Evolutionary conservation across 2,113 vertebrate genomes (phyloP).

Genomic region (Ia io): DNA sequence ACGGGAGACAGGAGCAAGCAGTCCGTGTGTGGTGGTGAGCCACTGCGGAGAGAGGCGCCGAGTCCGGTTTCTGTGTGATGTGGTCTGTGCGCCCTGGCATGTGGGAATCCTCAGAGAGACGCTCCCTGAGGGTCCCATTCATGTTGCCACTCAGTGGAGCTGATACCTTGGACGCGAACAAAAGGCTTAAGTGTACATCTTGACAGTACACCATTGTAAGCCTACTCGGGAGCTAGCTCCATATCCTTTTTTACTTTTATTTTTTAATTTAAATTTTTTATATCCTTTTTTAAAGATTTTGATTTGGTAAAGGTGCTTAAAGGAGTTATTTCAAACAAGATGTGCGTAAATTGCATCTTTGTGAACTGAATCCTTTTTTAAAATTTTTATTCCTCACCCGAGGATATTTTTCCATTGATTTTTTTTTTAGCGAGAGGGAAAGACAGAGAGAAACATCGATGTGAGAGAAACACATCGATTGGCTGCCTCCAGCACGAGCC

Average conservation of each 20-base stretch:
- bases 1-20: not conserved
- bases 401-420: too few relatives aligned
- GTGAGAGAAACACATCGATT: too few relatives aligned
- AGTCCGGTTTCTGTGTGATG: rapidly evolving
- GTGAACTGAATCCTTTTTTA: not conserved
- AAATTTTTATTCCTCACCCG: too few relatives aligned
- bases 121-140: not conserved
- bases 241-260: not conserved
- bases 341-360: not conserved
- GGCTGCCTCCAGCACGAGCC: too few relatives aligned
- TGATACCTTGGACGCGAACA: not conserved
- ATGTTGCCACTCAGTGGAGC: not conserved
- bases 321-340: not conserved
- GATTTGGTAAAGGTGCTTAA: not conserved
- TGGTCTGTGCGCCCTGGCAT: not conserved
- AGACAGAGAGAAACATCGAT: too few relatives aligned
- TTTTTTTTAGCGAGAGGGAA: too few relatives aligned
- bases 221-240: not conserved
- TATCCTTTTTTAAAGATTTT: not conserved
- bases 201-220: not conserved
- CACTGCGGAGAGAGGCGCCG: rapidly evolving
- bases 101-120: not conserved
- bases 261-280: not conserved
- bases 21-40: rapidly evolving
- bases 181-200: not conserved